Conservation (phyloP, 2,797 vertebrate genomes). For the Meda fulgida region DNA sequence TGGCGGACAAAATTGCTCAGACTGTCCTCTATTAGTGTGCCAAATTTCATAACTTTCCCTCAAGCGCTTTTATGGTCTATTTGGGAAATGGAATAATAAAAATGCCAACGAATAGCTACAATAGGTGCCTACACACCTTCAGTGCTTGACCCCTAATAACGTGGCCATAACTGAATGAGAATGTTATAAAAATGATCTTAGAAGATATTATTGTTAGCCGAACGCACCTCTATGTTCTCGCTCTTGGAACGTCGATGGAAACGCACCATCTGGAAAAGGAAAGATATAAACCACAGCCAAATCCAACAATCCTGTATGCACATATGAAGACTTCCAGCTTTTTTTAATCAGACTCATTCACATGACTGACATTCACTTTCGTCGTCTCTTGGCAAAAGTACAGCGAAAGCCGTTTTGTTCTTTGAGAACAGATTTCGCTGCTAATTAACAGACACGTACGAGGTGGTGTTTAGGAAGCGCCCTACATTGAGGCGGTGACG, state of each 20-base stretch:
- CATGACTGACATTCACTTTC: neutral
- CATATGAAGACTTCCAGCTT: conserved; percentile 18
- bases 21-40: too few species aligned
- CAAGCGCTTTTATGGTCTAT: too few species aligned
- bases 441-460: conserved; percentile 57
- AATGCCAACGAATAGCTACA: too few species aligned
- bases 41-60: too few species aligned
- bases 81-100: too few species aligned
- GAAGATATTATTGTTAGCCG: neutral
- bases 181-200: neutral
- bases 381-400: neutral
- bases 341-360: neutral
- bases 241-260: neutral
- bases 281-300: neutral
- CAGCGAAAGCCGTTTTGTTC: conserved; percentile 14
- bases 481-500: conserved; percentile 33
- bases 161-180: neutral
- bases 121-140: too few species aligned
- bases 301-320: conserved; percentile 2
- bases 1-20: too few species aligned
- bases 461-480: conserved; percentile 57
- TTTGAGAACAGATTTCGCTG: conserved; percentile 47
- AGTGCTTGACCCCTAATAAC: neutral
- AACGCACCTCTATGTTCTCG: neutral
- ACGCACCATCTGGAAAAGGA: conserved; percentile 6